These are phyloP conservation scores for Epicauta chinensis DNA, from an alignment of 1,140 invertebrate genomes.

Conservation along the genomic window DNA sequence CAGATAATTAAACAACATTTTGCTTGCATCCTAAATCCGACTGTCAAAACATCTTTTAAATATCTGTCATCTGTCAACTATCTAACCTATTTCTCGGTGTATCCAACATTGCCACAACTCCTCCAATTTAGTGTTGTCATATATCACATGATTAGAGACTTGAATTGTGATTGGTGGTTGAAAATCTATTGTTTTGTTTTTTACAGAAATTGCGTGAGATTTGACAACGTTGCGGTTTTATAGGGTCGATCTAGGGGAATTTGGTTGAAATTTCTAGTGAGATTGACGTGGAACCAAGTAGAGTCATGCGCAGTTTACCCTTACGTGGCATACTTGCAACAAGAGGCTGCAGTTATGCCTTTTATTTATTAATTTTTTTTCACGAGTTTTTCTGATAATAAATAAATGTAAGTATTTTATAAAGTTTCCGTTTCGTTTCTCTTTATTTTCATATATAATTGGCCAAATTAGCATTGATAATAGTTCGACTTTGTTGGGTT, in stretches of 20 bases:
- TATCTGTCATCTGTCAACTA: not conserved
- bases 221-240: not conserved
- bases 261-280: slow-evolving; percentile 11
- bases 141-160: too few species aligned
- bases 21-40: slow-evolving; percentile 14
- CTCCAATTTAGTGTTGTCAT: too few species aligned
- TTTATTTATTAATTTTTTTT: slow-evolving; percentile 41
- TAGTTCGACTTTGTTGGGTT: too few species aligned
- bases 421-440: too few species aligned
- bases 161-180: too few species aligned
- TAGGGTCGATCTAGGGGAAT: not conserved
- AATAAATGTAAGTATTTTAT: slow-evolving; percentile 34
- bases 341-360: slow-evolving; percentile 39
- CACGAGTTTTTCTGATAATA: slow-evolving; percentile 39
- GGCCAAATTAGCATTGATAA: too few species aligned
- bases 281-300: slow-evolving; percentile 42
- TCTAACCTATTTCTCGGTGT: too few species aligned
- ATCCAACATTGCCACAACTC: too few species aligned
- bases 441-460: too few species aligned
- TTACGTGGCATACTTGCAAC: slow-evolving; percentile 53
- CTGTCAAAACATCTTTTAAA: slow-evolving; percentile 1
- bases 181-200: not conserved
- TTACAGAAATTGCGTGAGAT: not conserved
- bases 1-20: slow-evolving; percentile 21
- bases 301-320: slow-evolving; percentile 49